Conservation (phyloP, 2,797 vertebrate species). For the Anguilla pacifica region DNA sequence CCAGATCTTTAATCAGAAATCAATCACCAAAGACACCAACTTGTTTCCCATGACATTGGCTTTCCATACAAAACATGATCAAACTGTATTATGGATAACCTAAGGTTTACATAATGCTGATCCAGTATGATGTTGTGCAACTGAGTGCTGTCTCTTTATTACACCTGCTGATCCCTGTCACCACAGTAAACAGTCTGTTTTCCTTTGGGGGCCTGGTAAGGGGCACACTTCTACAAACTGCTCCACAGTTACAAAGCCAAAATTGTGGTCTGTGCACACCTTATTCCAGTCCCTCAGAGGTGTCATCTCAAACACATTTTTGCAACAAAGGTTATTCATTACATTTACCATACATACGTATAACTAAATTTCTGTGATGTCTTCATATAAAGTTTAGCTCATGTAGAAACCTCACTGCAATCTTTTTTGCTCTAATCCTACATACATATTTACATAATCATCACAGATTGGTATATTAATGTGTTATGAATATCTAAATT, state of each 20-base stretch:
- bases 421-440: not conserved
- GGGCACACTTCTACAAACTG: too few species aligned
- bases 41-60: too few species aligned
- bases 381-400: not conserved
- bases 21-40: too few species aligned
- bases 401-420: not conserved
- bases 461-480: not conserved
- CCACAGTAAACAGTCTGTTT: too few species aligned
- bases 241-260: not conserved
- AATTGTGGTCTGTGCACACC: not conserved
- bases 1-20: too few species aligned
- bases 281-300: not conserved
- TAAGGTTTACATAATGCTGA: too few species aligned
- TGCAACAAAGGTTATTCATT: not conserved
- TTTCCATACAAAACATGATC: too few species aligned
- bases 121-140: too few species aligned
- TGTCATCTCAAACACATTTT: not conserved
- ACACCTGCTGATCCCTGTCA: too few species aligned
- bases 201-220: too few species aligned
- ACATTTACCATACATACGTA: not conserved
- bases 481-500: not conserved
- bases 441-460: not conserved
- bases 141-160: too few species aligned
- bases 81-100: too few species aligned
- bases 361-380: not conserved